Evolutionary conservation across 2,888 invertebrate species (phyloP), one percentile per base, ranked within the genome.

Genomic region (Diadegma fenestrale): DNA sequence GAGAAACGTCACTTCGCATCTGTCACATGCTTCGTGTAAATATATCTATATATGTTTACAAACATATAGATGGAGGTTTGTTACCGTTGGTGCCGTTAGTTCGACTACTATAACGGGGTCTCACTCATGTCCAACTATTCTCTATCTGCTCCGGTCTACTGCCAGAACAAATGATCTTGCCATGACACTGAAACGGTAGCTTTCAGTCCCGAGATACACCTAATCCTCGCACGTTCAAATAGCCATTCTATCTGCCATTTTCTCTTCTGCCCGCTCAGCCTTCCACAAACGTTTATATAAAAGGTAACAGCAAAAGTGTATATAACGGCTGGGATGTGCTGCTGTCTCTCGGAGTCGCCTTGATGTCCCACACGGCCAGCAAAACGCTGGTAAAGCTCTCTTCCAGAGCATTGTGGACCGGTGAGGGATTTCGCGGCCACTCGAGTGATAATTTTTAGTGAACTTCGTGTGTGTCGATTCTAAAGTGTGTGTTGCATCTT

Each of bases 401-500:
- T 30, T 43, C 37, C 54, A 66, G 68, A 33, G 19, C n/a, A 14
- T 41, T 58, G 48, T 10, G 5, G 12, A 26, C 12, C 26, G n/a
- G 19, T 66, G 68, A 43, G 68, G 54, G 30, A 61, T 58, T 58
- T 19, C 26, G 26, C 61, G 82, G 86, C 78, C 87, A 87, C 88
- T 89, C 82, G 86, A 88, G 88, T 85, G 87, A 90, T 91, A 86
- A 90, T 91, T 91, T 90, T 91, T 90, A 87, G 80, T 76, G 19
- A 14, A 26, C 8, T 6, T 68, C 37, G 37, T 37, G 19, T 37
- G 37, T 33, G 4, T 73, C 80, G 64, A 69, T 54, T 22, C 22
- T 0, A 54, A 54, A 12, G 5, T 58, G 14, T 26, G 26, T 58
- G 76, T 76, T 79, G 54, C 41, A 12, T 19, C 2, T 45, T 30